Base-by-base conservation (phyloP, 2,113 vertebrate species). In the Tachycineta bicolor region DNA sequence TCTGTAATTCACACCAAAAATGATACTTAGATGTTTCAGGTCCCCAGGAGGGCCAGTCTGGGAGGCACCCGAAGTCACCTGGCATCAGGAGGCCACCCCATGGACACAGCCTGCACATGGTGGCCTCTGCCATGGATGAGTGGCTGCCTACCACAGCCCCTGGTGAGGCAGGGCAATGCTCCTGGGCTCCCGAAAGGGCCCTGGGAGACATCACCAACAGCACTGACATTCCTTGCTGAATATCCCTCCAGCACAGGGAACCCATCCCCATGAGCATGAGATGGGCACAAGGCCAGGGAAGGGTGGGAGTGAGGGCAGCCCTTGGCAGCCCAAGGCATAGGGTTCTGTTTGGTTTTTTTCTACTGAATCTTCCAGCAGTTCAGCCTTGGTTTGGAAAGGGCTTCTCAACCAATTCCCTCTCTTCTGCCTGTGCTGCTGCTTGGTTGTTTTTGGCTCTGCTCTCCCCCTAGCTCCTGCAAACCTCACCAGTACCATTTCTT, bases 81-180 rank as follows among this genome's bases (percentile, higher is more conserved):
- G 78, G 21, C 70, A 62, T 26, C 70, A 69, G 47, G 34, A 76
- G 31, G 41, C 34, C 22, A 29, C 23, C 63, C 16, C 2, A 4
- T 24, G 58, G 41, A 67, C 14, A 6, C 46, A 67, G 64, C 55
- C 1, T 16, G 71, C 83, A 56, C 0, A 0, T 50, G 59, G 73
- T 55, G 46, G 28, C 69, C 43, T 47, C 47, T 12, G 12, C 56
- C 2, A 14, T 49, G 47, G 31, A 43, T 11, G 18, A 63, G 34
- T 47, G 47, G 11, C n/a, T 60, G 73, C 64, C 50, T 5, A 2
- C 21, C 34, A 9, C 9, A 2, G 49, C 33, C 26, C 10, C 46
- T 2, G 12, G 29, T 0, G 0, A 63, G 34, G 34, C 78, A 82
- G 26, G 34, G 5, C 0, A 2, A 52, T 59, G 77, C 29, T 79